Conservation (phyloP, 2,888 invertebrate species). For the Anorthoa munda region DNA sequence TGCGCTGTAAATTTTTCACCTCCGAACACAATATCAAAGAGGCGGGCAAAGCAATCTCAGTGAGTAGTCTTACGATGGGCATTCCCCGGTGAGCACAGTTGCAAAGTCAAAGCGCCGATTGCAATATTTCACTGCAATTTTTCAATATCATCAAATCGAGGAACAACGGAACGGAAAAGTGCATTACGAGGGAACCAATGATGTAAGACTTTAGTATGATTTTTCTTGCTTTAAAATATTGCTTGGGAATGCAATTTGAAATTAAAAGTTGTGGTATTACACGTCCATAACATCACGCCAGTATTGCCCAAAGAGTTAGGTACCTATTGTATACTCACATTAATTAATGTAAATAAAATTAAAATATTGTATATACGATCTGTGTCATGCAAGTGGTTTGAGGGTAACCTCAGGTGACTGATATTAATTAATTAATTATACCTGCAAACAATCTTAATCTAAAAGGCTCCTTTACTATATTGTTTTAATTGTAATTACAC, state of each 20-base stretch:
- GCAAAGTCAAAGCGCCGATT: slow-evolving; percentile 73
- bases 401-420: not conserved
- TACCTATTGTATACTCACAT: no score
- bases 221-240: slow-evolving; percentile 16
- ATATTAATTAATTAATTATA: slow-evolving; percentile 11
- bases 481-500: not conserved
- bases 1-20: slow-evolving; percentile 72
- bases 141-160: slow-evolving; percentile 75
- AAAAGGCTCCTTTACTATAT: not conserved
- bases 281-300: no score
- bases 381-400: not conserved
- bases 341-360: no score
- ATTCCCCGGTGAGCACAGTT: slow-evolving; percentile 70
- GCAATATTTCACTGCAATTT: slow-evolving; percentile 75
- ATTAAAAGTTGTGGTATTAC: not conserved
- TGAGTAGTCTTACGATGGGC: slow-evolving; percentile 71
- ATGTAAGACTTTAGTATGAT: slow-evolving; percentile 14
- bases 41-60: slow-evolving; percentile 75
- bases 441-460: not conserved
- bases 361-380: no score
- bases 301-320: no score
- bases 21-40: slow-evolving; percentile 73
- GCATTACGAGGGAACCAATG: slow-evolving; percentile 36
- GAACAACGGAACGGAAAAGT: slow-evolving; percentile 68
- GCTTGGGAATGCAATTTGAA: not conserved